Conservation (phyloP, 2,888 invertebrate genomes). For the Sphecodes monilicornis region DNA sequence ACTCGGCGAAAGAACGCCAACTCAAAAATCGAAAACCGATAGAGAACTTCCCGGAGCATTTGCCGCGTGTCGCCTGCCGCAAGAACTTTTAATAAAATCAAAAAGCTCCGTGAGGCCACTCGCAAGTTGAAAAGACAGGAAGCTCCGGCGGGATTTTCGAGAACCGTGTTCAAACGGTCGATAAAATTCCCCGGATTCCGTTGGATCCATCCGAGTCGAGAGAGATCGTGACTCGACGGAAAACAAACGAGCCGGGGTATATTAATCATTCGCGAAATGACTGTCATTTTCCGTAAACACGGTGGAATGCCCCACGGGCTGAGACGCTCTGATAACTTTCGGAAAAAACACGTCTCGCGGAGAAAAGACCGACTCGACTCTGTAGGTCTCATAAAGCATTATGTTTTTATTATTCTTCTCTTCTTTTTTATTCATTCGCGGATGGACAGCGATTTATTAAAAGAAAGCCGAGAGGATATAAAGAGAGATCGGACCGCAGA, state of each 20-base stretch:
- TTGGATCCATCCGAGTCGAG: neutral
- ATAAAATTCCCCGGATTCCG: constrained; percentile 14
- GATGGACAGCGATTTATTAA: neutral
- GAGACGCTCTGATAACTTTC: constrained; percentile 9
- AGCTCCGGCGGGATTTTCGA: neutral
- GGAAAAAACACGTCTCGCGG: neutral
- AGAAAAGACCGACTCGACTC: neutral
- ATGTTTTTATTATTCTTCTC: neutral
- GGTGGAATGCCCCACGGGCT: neutral
- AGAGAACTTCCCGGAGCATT: neutral
- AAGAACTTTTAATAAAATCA: constrained; percentile 2
- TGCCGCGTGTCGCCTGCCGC: neutral
- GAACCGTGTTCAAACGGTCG: constrained; percentile 7
- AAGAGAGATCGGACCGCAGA: neutral
- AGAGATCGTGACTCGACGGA: neutral
- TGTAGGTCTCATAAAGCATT: neutral
- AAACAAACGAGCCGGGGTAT: too few relatives aligned
- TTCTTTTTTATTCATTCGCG: neutral
- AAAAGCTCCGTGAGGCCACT: neutral
- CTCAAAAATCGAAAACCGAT: constrained; percentile 6
- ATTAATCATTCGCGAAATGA: constrained; percentile 10
- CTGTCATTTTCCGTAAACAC: constrained; percentile 1
- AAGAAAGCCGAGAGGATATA: neutral
- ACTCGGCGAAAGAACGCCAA: constrained; percentile 1
- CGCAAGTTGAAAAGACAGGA: neutral